These are phyloP conservation scores for Anguilla megastoma DNA, from an alignment of 2,797 vertebrate genomes.

Conservation along the genomic window DNA sequence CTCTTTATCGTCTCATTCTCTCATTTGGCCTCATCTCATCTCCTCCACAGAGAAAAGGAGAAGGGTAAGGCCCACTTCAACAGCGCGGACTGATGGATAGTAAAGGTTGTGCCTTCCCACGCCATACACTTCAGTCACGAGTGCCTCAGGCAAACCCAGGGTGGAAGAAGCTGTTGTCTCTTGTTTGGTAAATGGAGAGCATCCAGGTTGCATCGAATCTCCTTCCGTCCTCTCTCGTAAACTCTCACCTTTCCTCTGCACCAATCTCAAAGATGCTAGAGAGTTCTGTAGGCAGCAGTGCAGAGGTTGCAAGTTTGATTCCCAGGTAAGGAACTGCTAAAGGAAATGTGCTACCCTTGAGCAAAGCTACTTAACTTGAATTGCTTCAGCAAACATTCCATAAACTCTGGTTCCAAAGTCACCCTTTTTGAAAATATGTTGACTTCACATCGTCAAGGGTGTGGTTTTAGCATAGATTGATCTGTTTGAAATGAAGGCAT, in stretches of 20 bases:
- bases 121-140: not conserved
- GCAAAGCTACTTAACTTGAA: conserved; percentile 1
- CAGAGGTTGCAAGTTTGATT: not conserved
- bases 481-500: conserved; percentile 1
- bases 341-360: not conserved
- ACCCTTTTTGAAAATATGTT: conserved; percentile 9
- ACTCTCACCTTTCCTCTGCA: not conserved
- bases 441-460: not conserved
- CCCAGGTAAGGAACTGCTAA: not conserved
- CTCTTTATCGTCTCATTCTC: not conserved
- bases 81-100: not conserved
- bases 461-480: not conserved
- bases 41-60: not conserved
- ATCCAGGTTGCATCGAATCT: not conserved
- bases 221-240: not conserved
- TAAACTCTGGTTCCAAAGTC: not conserved
- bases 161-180: not conserved
- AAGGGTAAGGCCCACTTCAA: not conserved
- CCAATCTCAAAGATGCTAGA: not conserved
- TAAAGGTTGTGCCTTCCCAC: not conserved
- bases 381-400: not conserved
- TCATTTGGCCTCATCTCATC: not conserved
- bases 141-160: not conserved
- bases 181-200: not conserved
- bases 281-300: not conserved